Conservation (phyloP, 2,888 invertebrate species). For the Cordylochernes scorpioides region DNA sequence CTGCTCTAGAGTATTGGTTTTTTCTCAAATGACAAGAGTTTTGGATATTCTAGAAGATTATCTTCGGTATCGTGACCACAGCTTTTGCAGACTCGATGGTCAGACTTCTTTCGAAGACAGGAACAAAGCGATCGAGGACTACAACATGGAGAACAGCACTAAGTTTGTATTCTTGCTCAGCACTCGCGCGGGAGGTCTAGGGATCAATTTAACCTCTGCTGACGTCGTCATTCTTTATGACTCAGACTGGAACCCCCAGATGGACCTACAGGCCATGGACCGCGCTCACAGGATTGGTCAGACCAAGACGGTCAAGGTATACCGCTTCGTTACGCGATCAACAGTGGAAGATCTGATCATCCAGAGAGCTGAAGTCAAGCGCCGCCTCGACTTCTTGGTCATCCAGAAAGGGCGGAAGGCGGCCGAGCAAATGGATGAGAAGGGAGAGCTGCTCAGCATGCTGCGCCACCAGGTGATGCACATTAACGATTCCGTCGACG, state of each 20-base stretch:
- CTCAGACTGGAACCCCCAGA: conserved; percentile 99
- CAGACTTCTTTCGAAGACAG: conserved; percentile 91
- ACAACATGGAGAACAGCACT: conserved; percentile 56
- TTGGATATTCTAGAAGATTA: conserved; percentile 87
- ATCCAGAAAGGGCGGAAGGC: conserved; percentile 92
- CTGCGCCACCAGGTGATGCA: conserved; percentile 97
- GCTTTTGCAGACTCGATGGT: conserved; percentile 74
- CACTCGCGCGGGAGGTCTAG: conserved; percentile 87
- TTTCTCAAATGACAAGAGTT: conserved; percentile 91
- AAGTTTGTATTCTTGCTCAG: conserved; percentile 97
- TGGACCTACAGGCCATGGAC: conserved; percentile 90
- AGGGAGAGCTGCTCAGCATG: conserved; percentile 96
- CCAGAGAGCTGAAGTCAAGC: conserved; percentile 85
- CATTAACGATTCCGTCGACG: conserved; percentile 80
- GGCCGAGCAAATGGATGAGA: conserved; percentile 59
- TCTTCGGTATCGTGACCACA: conserved; percentile 55
- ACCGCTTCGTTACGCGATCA: conserved; percentile 85
- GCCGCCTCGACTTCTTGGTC: conserved; percentile 78
- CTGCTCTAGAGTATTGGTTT: conserved; percentile 70
- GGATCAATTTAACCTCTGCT: conserved; percentile 88
- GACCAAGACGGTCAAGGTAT: conserved; percentile 77
- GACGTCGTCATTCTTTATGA: conserved; percentile 92
- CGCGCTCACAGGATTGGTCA: conserved; percentile 96
- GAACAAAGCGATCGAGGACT: conserved; percentile 68
- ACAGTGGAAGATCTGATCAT: conserved; percentile 98